Evolutionary conservation across 2,797 vertebrate species (phyloP), one percentile per base, ranked within the genome.

Genomic region (Pseudopleuronectes americanus): DNA sequence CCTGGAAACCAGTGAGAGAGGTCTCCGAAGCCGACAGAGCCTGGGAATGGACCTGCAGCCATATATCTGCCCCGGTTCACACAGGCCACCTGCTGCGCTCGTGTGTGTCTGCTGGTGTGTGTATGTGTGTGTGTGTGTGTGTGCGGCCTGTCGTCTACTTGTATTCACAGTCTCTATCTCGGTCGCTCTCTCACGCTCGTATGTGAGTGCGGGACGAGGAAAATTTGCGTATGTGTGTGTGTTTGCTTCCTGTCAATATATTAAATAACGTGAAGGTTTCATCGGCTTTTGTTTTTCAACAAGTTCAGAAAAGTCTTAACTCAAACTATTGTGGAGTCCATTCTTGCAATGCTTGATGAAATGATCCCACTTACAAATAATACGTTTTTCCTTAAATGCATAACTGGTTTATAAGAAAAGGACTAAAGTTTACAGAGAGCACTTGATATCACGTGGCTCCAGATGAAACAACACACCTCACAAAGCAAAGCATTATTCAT

Each of bases 31-130:
- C 68, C 80, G 69, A 65, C 57, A 82, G 79, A 87, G 73, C 74
- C 83, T 76, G 83, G 80, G 79, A 89, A 68, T 70, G 57, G 65
- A 80, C 71, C 75, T 62, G 58, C 54, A 57, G 80, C 54, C 58
- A 84, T 91, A 89, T 90, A 89, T 90, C 77, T 87, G 60, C 60
- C 63, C 51, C 4, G 26, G 81, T 90, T 87, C 76, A 86, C 80
- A 89, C 66, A 62, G 41, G 24, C 23, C 58, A 45, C 84, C 79
- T 74, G 52, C 65, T 83, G 84, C 57, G 67, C 57, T 45, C 56
- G 48, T 57, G 31, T 60, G 31, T 66, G 49, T 62, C 16, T 71
- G 45, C 38, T 17, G 21, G 41, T 58, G 55, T 49, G 28, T 28
- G 41, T 58, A 45, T 16, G 48, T 59, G 24, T 19, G 19, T 45